Conservation (phyloP, 2,888 invertebrate species). For the Rhopalosiphum nymphaeae region DNA sequence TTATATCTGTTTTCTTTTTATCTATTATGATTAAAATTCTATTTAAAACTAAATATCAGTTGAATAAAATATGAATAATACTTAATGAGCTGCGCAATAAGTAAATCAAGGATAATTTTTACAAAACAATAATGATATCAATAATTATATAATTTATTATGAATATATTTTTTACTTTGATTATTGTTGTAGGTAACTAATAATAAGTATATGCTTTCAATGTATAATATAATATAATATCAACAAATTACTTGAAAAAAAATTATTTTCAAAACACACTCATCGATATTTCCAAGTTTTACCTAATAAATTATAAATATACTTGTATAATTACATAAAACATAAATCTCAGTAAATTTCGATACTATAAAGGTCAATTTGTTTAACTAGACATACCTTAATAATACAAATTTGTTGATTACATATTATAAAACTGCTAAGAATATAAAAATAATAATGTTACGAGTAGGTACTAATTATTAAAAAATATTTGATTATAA, state of each 20-base stretch:
- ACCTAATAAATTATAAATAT: neutral
- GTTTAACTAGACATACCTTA: neutral
- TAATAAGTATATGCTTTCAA: neutral
- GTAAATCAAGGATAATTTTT: neutral
- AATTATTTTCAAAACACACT: neutral
- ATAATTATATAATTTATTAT: neutral
- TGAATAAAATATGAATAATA: conserved; percentile 11
- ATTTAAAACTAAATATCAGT: conserved; percentile 1
- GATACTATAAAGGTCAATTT: neutral
- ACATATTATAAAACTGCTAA: neutral
- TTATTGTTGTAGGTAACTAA: neutral
- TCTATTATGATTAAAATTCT: conserved; percentile 23
- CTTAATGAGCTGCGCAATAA: conserved; percentile 8
- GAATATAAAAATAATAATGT: neutral
- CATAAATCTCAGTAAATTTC: neutral
- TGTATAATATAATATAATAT: neutral
- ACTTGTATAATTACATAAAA: too few relatives aligned
- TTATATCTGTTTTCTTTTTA: conserved; percentile 15
- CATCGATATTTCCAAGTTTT: neutral
- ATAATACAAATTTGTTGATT: neutral
- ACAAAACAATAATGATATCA: neutral
- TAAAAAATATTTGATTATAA: neutral
- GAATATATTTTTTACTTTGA: neutral
- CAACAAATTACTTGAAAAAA: neutral
- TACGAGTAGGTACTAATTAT: neutral